Conservation (phyloP, 2,888 invertebrate genomes). For the Scaptomyza caliginosa region DNA sequence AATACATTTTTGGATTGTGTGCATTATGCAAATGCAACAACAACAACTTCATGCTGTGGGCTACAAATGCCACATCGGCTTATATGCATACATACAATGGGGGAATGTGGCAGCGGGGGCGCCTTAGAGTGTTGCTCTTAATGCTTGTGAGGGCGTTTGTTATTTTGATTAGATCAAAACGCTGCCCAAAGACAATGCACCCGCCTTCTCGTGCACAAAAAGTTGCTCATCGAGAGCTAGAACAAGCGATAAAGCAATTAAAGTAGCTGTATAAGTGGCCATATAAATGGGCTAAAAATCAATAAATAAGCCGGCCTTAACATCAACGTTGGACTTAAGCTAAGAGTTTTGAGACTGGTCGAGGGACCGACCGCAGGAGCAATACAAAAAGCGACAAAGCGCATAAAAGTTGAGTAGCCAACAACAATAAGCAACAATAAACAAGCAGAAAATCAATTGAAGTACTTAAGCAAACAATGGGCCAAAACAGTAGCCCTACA, state of each 20-base stretch:
- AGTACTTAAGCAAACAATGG: constrained; percentile 76
- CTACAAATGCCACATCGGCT: constrained; percentile 16
- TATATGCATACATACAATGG: background rate
- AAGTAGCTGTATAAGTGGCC: constrained; percentile 7
- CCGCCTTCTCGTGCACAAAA: constrained; percentile 10
- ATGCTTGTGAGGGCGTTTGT: constrained; percentile 15
- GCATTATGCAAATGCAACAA: constrained; percentile 67
- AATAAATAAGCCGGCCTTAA: constrained; percentile 33
- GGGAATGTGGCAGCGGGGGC: background rate
- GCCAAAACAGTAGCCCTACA: constrained; percentile 27
- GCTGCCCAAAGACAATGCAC: constrained; percentile 11
- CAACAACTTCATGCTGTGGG: constrained; percentile 2
- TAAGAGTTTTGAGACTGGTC: constrained; percentile 10
- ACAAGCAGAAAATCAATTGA: constrained; percentile 72
- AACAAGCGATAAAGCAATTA: constrained; percentile 39
- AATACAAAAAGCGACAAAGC: constrained; percentile 61
- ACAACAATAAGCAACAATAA: constrained; percentile 62
- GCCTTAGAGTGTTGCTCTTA: constrained; percentile 2
- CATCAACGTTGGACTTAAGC: constrained; percentile 4
- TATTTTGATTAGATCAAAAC: constrained; percentile 19
- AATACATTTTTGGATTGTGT: constrained; percentile 5
- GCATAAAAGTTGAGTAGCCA: constrained; percentile 50
- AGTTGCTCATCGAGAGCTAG: constrained; percentile 8
- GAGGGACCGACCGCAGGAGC: constrained; percentile 39
- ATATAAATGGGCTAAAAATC: constrained; percentile 25